Evolutionary conservation across 1,140 invertebrate genomes (phyloP).

Genomic region (Neodiprion virginianus): DNA sequence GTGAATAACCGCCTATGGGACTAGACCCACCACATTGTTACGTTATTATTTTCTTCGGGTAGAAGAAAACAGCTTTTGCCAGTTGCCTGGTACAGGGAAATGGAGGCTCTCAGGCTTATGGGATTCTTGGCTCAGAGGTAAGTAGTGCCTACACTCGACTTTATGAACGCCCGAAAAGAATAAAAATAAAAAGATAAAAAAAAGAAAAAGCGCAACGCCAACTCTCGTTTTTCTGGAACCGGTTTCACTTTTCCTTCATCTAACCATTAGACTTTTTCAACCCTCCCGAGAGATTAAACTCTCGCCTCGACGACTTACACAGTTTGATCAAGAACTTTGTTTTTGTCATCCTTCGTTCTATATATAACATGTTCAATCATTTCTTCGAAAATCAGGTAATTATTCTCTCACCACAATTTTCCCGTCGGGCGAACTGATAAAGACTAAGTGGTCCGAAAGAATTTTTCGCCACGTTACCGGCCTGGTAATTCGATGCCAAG

Average conservation of each 20-base stretch:
- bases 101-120: constrained; percentile 4
- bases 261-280: not conserved
- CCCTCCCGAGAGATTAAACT: not conserved
- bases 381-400: not conserved
- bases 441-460: not conserved
- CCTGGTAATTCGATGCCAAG: not conserved
- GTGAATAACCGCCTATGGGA: constrained; percentile 1
- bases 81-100: not conserved
- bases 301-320: not conserved
- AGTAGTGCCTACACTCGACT: constrained; percentile 6
- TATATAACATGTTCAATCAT: no score
- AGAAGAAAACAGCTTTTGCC: not conserved
- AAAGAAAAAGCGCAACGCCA: not conserved
- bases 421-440: not conserved
- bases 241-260: not conserved
- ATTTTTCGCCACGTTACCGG: not conserved
- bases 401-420: not conserved
- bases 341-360: no score
- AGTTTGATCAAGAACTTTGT: no score
- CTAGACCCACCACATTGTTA: not conserved
- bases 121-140: not conserved
- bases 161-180: not conserved
- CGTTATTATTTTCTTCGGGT: constrained; percentile 2
- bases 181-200: no score
- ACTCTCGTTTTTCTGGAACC: not conserved